phyloP scores from a whole-genome alignment of 2,113 vertebrate genomes.

The Gyps fulvus region DNA sequence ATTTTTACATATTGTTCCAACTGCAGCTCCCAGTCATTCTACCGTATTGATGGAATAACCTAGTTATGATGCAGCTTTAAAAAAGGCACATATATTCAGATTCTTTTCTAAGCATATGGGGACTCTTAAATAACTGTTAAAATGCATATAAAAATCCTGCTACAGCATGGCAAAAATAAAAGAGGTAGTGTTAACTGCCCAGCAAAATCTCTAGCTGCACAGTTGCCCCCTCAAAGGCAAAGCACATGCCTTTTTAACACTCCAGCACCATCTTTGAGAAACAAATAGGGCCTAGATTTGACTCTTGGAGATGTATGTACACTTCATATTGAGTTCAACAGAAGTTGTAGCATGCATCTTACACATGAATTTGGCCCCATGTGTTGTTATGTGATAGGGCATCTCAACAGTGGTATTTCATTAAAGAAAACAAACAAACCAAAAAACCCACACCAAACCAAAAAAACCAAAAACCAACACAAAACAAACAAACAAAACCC shows the following conservation, averaged over 20 bases:
- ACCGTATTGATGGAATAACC: constrained; percentile 79
- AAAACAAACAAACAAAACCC: background rate
- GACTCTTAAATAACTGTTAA: constrained; percentile 83
- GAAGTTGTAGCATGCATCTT: background rate
- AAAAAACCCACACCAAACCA: background rate
- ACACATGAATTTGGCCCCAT: background rate
- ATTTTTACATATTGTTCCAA: constrained; percentile 89
- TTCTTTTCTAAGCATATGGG: constrained; percentile 74
- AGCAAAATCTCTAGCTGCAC: constrained; percentile 43
- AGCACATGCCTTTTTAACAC: constrained; percentile 1
- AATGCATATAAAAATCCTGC: constrained; percentile 73
- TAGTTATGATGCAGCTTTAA: constrained; percentile 60
- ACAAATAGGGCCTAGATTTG: background rate
- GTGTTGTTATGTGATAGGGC: background rate
- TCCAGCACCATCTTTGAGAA: background rate
- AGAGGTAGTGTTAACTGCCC: constrained; percentile 53
- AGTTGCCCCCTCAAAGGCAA: constrained; percentile 40
- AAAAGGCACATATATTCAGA: constrained; percentile 79
- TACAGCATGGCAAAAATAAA: constrained; percentile 54
- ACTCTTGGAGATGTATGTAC: background rate
- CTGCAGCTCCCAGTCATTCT: constrained; percentile 77
- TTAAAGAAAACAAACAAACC: background rate
- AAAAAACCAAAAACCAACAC: background rate
- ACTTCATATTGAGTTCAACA: background rate
- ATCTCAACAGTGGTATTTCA: background rate